A percentile compares a stretch with the other conserved stretches of the same genome.
Evolutionary conservation across 2,888 invertebrate species (phyloP).

Genomic region (Dexiosoma caninum): DNA sequence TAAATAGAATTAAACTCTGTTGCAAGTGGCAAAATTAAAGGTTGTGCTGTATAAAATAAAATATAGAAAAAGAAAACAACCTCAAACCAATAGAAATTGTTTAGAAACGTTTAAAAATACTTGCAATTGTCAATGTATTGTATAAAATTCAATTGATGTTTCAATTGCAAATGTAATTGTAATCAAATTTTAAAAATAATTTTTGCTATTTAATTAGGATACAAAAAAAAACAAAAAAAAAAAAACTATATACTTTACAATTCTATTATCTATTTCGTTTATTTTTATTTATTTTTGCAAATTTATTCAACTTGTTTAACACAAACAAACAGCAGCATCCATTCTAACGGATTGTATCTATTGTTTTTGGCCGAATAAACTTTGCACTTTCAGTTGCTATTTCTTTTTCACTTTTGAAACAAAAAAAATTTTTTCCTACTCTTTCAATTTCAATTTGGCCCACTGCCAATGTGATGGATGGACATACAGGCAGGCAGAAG

Average conservation of each 20-base stretch:
- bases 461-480: conserved; percentile 40
- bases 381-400: conserved; percentile 59
- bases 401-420: conserved; percentile 30
- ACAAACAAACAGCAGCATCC: conserved; percentile 24
- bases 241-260: not conserved
- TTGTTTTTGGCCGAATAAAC: conserved; percentile 63
- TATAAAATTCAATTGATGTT: conserved; percentile 2
- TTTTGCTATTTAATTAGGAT: conserved; percentile 35
- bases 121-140: conserved; percentile 46
- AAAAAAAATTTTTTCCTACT: conserved; percentile 10
- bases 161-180: conserved; percentile 41
- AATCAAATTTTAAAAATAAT: conserved; percentile 41
- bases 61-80: not conserved
- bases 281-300: conserved; percentile 29
- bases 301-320: conserved; percentile 36
- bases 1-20: conserved; percentile 2
- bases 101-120: conserved; percentile 37
- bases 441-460: conserved; percentile 61
- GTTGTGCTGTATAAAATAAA: conserved; percentile 16
- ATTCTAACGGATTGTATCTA: conserved; percentile 54
- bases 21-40: conserved; percentile 11
- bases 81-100: conserved; percentile 2
- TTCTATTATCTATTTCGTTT: conserved; percentile 1
- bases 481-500: not conserved
- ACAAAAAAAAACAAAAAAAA: not conserved